Conservation (phyloP, 2,113 vertebrate species). For the Alectura lathami region DNA sequence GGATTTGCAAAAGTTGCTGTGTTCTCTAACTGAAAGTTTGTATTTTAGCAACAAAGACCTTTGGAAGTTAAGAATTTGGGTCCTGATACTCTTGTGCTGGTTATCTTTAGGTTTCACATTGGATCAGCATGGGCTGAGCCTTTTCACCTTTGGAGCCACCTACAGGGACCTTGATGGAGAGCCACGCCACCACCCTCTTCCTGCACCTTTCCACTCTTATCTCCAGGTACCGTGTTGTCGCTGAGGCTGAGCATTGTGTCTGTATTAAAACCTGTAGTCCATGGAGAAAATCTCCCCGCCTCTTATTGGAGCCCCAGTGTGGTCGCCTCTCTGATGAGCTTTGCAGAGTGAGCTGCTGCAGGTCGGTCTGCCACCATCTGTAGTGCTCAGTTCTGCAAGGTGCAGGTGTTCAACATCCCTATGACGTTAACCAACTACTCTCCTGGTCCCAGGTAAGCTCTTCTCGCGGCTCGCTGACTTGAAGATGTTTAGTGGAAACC, state of each 20-base stretch:
- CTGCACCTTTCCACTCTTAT: background rate
- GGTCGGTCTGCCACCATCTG: background rate
- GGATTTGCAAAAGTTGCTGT: background rate
- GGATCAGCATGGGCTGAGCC: background rate
- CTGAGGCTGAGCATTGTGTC: background rate
- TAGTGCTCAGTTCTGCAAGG: background rate
- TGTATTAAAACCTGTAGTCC: background rate
- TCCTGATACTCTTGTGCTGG: background rate
- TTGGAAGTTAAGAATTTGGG: background rate
- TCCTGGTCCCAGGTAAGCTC: background rate
- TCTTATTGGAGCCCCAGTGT: background rate
- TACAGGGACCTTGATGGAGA: background rate
- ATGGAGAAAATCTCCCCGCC: background rate
- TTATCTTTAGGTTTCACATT: background rate
- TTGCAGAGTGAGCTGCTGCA: background rate
- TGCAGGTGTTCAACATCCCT: background rate
- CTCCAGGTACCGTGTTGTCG: fast-evolving
- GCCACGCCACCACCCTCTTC: background rate
- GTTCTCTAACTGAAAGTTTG: background rate
- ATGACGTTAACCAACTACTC: background rate
- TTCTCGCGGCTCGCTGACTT: background rate
- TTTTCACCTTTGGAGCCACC: background rate
- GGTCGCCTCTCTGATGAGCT: background rate
- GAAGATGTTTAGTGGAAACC: background rate
- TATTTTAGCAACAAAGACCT: background rate